phyloP scores from a whole-genome alignment of 1,140 invertebrate species.

The Pentalonia nigronervosa region DNA sequence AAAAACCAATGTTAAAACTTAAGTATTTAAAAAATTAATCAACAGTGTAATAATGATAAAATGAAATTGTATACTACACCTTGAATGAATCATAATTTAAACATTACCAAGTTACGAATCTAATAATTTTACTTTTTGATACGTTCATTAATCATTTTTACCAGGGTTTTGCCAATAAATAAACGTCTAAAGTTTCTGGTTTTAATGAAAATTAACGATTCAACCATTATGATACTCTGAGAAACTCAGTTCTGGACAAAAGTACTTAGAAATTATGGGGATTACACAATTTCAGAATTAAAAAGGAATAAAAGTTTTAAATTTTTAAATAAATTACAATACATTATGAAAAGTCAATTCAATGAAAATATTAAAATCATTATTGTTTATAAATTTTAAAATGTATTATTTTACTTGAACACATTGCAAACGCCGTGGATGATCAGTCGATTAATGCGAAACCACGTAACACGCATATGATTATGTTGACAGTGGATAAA shows the following conservation, averaged over 20 bases:
- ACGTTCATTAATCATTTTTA: conserved; percentile 46
- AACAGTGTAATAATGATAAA: not conserved
- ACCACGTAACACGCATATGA: not conserved
- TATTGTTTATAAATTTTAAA: not conserved
- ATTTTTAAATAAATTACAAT: not conserved
- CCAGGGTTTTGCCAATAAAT: not conserved
- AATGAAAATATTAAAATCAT: not conserved
- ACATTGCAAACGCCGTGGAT: not conserved
- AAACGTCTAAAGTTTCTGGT: conserved; percentile 43
- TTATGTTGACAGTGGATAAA: not conserved
- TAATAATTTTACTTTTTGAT: not conserved
- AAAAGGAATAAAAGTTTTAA: not conserved
- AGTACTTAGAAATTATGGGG: not conserved
- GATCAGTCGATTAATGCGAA: not conserved
- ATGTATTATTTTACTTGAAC: not conserved
- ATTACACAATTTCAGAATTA: not conserved
- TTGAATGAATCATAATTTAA: conserved; percentile 22
- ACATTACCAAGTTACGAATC: not conserved
- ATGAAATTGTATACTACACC: not conserved
- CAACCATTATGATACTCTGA: not conserved
- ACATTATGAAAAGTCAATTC: not conserved
- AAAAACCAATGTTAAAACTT: not conserved
- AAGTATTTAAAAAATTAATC: not conserved
- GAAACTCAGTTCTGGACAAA: conserved; percentile 2
- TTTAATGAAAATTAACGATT: conserved; percentile 52